phyloP scores from a whole-genome alignment of 2,888 invertebrate genomes.

The Drosophila paramelanica region DNA sequence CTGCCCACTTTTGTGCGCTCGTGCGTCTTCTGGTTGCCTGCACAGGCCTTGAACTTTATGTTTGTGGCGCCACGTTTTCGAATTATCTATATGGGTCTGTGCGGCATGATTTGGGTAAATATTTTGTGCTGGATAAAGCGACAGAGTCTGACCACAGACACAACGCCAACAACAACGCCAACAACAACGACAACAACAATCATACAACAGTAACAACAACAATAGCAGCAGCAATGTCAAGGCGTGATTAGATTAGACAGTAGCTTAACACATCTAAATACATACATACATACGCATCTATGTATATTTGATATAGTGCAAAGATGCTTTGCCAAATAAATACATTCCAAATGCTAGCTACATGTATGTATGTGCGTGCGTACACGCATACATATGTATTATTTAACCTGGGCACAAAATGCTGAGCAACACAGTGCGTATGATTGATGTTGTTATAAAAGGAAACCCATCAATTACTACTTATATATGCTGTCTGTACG shows the following conservation, averaged over 20 bases:
- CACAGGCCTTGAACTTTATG: slow-evolving; percentile 91
- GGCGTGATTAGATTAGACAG: slow-evolving; percentile 49
- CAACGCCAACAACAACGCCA: slow-evolving; percentile 1
- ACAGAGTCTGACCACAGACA: slow-evolving; percentile 72
- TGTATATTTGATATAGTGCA: slow-evolving; percentile 50
- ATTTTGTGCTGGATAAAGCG: slow-evolving; percentile 93
- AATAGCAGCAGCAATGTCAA: slow-evolving; percentile 18
- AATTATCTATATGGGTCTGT: slow-evolving; percentile 91
- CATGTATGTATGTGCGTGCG: slow-evolving; percentile 2
- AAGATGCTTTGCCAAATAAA: slow-evolving; percentile 63
- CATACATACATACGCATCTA: slow-evolving; percentile 8
- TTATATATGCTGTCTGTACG: slow-evolving; percentile 53
- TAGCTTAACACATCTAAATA: slow-evolving; percentile 38
- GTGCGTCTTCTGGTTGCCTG: slow-evolving; percentile 93
- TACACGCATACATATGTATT: slow-evolving; percentile 37
- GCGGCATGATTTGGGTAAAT: slow-evolving; percentile 93
- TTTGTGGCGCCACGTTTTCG: slow-evolving; percentile 90
- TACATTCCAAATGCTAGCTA: slow-evolving; percentile 42
- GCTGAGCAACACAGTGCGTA: slow-evolving; percentile 64
- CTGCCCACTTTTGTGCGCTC: slow-evolving; percentile 90
- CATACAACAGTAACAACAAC: slow-evolving; percentile 4
- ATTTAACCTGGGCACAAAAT: slow-evolving; percentile 63
- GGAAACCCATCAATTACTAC: slow-evolving; percentile 78
- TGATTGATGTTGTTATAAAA: slow-evolving; percentile 78
- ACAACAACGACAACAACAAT: slow-evolving; percentile 2